A percentile compares a stretch with the other conserved stretches of the same genome.
phyloP scores from a whole-genome alignment of 2,113 vertebrate genomes.

The Eptesicus fuscus region DNA sequence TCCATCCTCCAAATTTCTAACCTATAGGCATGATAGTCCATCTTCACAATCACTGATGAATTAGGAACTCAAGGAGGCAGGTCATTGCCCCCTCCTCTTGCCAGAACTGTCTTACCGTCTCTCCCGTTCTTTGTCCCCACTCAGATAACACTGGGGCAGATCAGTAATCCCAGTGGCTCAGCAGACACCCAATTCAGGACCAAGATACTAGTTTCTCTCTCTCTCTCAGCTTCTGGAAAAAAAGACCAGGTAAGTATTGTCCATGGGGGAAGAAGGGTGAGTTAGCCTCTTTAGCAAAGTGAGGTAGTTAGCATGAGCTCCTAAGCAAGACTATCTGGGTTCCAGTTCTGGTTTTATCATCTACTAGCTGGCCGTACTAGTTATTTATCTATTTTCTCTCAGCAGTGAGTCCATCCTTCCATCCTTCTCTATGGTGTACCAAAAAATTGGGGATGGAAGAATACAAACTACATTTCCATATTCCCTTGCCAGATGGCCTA shows the following conservation, averaged over 20 bases:
- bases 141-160: background rate
- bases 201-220: background rate
- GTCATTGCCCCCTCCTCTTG: rapidly evolving
- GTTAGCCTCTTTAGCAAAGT: background rate
- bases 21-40: background rate
- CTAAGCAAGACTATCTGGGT: background rate
- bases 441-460: background rate
- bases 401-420: background rate
- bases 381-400: background rate
- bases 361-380: background rate
- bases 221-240: background rate
- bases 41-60: background rate
- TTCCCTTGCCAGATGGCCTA: background rate
- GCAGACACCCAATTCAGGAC: background rate
- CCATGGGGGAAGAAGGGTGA: background rate
- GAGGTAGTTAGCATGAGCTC: too few relatives aligned
- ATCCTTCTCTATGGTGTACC: background rate
- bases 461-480: background rate
- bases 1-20: background rate
- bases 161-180: background rate
- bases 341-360: background rate
- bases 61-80: background rate
- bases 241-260: background rate
- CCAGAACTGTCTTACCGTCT: background rate
- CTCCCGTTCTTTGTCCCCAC: background rate